These are phyloP conservation scores for Pipistrellus pygmaeus DNA, from an alignment of 2,797 vertebrate species.

Conservation along the genomic window DNA sequence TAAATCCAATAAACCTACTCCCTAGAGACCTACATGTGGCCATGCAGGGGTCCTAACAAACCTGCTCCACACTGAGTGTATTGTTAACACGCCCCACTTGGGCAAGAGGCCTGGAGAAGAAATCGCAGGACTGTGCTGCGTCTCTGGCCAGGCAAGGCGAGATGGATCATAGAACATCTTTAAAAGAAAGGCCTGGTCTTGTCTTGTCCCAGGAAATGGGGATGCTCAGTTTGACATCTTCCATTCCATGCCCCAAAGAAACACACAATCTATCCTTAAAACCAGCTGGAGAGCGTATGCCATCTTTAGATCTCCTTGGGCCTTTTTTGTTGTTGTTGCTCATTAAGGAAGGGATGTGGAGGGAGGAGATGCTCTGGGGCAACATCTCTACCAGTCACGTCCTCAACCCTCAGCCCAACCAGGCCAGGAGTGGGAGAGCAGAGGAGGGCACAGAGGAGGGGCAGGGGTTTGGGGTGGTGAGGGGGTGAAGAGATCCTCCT, in stretches of 20 bases:
- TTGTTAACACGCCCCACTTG: neutral
- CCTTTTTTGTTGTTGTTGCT: neutral
- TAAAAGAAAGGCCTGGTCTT: neutral
- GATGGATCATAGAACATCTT: neutral
- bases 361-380: neutral
- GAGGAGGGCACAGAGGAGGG: neutral
- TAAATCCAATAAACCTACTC: neutral
- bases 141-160: neutral
- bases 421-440: neutral
- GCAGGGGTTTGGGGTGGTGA: too few relatives aligned
- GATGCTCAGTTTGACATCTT: neutral
- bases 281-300: neutral
- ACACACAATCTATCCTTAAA: neutral
- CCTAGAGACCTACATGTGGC: neutral
- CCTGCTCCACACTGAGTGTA: neutral
- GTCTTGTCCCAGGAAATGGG: neutral
- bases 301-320: neutral
- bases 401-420: neutral
- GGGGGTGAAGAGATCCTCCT: neutral
- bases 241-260: fast-evolving
- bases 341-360: neutral
- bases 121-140: fast-evolving
- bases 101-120: neutral
- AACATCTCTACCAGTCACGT: neutral
- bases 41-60: neutral